These are phyloP conservation scores for Isaurus tuberculatus DNA, from an alignment of 92 coral and sea anemone species.

Conservation along the genomic window DNA sequence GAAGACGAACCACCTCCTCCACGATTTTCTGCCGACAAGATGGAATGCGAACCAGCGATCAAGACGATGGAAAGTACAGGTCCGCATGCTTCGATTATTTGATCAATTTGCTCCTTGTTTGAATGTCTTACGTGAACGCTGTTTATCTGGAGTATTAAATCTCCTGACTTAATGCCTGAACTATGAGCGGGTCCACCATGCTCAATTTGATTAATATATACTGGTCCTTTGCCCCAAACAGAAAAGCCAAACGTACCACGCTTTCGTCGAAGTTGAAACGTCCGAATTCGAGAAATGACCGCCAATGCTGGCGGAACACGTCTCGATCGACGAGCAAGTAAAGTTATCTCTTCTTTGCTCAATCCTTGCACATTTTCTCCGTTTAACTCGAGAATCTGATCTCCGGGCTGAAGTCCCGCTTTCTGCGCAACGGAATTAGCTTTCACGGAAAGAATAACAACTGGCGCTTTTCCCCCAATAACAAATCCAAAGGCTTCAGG, in stretches of 20 bases:
- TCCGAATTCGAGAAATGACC: conserved; percentile 98
- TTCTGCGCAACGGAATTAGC: conserved; percentile 94
- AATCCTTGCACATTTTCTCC: conserved; percentile 95
- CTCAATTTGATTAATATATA: conserved; percentile 85
- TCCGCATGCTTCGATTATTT: conserved; percentile 84
- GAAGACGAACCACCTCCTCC: conserved; percentile 76
- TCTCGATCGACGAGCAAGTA: conserved; percentile 88
- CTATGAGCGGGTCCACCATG: conserved; percentile 84
- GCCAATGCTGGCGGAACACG: conserved; percentile 97
- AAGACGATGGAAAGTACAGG: conserved; percentile 83
- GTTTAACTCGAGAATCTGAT: conserved; percentile 94
- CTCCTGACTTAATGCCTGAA: conserved; percentile 91
- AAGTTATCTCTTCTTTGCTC: conserved; percentile 81
- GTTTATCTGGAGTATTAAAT: conserved; percentile 90
- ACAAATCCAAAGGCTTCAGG: conserved; percentile 95
- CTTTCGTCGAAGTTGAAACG: conserved; percentile 86
- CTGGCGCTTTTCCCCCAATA: conserved; percentile 95
- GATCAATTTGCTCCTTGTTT: conserved; percentile 82
- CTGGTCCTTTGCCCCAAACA: conserved; percentile 96
- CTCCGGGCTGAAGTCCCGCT: conserved; percentile 98
- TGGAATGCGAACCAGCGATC: conserved; percentile 92
- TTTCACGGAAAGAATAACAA: conserved; percentile 87
- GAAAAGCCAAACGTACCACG: conserved; percentile 92
- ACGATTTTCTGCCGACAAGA: conserved; percentile 75
- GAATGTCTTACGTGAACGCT: conserved; percentile 84